These are phyloP conservation scores for Linepithema humile DNA, from an alignment of 1,140 invertebrate genomes.

Conservation along the genomic window DNA sequence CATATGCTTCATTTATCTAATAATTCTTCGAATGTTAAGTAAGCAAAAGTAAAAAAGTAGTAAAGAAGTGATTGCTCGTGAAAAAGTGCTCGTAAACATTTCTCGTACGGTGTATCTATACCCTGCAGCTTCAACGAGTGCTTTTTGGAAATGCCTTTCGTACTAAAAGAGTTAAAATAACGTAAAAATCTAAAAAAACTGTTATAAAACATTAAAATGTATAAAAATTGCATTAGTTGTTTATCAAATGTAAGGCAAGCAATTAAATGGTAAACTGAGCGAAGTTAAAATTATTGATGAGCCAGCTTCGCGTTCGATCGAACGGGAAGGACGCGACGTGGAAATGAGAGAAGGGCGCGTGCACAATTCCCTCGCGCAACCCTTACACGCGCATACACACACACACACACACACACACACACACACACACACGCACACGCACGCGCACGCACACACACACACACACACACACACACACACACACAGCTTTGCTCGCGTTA, in stretches of 20 bases:
- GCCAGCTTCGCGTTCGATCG: slow-evolving; percentile 15
- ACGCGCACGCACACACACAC: not conserved
- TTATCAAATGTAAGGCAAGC: not conserved
- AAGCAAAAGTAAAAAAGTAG: not conserved
- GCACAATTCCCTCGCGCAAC: slow-evolving; percentile 5
- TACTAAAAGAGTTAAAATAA: too few species aligned
- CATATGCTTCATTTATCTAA: not conserved
- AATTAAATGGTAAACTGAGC: not conserved
- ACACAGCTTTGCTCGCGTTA: not conserved
- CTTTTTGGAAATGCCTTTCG: too few species aligned
- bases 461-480: not conserved
- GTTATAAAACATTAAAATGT: not conserved
- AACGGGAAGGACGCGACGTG: slow-evolving; percentile 9
- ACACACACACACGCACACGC: not conserved
- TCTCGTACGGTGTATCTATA: too few species aligned
- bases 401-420: too few species aligned
- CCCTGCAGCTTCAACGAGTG: too few species aligned
- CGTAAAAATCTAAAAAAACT: too few species aligned
- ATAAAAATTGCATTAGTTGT: not conserved
- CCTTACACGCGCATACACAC: slow-evolving; percentile 2
- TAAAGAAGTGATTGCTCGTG: not conserved
- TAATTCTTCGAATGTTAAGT: not conserved
- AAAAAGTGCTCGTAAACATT: too few species aligned
- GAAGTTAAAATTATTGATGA: slow-evolving; percentile 27
- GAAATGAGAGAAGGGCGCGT: not conserved